A percentile compares a stretch with the other conserved stretches of the same genome.
phyloP scores from a whole-genome alignment of 2,113 vertebrate genomes.

The Catharus minimus region DNA sequence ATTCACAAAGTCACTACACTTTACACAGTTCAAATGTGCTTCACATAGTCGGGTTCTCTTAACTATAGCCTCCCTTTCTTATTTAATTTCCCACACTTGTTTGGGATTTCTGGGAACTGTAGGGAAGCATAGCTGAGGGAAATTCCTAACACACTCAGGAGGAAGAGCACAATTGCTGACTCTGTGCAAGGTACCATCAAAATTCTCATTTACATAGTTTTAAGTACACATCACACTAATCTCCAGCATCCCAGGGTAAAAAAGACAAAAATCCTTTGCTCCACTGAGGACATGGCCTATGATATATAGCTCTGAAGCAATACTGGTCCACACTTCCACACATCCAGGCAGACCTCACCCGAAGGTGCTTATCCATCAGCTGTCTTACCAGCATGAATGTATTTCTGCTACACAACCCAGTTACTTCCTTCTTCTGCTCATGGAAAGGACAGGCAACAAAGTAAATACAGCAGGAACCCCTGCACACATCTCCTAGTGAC shows the following conservation, averaged over 20 bases:
- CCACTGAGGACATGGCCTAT: not conserved
- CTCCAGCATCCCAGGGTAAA: not conserved
- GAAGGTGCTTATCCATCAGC: not conserved
- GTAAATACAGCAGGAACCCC: not conserved
- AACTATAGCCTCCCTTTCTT: not conserved
- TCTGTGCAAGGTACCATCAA: not conserved
- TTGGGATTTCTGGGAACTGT: not conserved
- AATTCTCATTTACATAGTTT: not conserved
- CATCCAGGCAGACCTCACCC: not conserved
- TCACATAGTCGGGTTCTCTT: not conserved
- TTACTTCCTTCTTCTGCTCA: not conserved
- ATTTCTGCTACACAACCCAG: not conserved
- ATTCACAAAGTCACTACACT: not conserved
- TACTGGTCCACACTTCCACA: not conserved
- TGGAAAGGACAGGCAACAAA: not conserved
- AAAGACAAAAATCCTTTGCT: not conserved
- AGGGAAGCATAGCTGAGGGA: not conserved
- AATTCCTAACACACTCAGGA: not conserved
- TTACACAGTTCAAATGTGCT: not conserved
- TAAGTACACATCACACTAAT: not conserved
- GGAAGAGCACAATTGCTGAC: not conserved
- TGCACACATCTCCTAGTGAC: fast-evolving
- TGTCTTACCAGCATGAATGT: not conserved
- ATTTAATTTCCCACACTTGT: not conserved
- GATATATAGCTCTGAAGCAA: not conserved